Percentiles rank a stretch among this genome's conserved stretches.
Evolutionary conservation across 2,113 vertebrate genomes (phyloP).

Genomic region (Brienomyrus brachyistius): DNA sequence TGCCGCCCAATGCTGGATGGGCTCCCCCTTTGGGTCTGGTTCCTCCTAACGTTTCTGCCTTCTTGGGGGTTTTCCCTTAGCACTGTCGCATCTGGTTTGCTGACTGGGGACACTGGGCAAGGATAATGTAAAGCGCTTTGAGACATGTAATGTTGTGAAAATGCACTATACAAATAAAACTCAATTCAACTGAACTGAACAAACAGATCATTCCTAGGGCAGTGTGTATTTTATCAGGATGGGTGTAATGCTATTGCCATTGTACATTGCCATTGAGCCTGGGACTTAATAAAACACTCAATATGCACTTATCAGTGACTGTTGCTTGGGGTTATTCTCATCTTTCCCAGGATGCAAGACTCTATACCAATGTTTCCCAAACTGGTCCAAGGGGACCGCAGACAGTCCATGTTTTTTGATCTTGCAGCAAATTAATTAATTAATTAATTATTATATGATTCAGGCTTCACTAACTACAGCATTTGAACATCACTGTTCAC

Average conservation of each 20-base stretch:
- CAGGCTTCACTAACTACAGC: constrained; percentile 13
- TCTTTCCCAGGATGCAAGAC: neutral
- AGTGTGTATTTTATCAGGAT: neutral
- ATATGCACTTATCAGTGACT: neutral
- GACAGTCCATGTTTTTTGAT: neutral
- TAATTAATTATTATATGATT: too few species aligned
- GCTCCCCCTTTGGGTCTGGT: too few species aligned
- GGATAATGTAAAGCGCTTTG: too few species aligned
- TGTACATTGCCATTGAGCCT: neutral
- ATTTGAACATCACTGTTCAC: constrained; percentile 19
- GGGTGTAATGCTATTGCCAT: neutral
- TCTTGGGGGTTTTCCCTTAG: too few species aligned
- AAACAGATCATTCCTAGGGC: neutral
- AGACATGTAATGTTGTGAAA: too few species aligned
- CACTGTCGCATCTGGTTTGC: too few species aligned
- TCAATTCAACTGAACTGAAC: too few species aligned
- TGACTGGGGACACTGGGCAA: too few species aligned
- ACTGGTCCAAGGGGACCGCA: neutral
- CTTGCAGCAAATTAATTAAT: neutral
- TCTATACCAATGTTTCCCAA: neutral
- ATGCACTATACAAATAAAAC: too few species aligned
- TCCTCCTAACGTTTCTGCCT: too few species aligned
- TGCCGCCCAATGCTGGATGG: too few species aligned
- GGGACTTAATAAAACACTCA: neutral
- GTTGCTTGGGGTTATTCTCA: neutral